Conservation (phyloP, 1,140 invertebrate genomes). For the Drosophila leontia region DNA sequence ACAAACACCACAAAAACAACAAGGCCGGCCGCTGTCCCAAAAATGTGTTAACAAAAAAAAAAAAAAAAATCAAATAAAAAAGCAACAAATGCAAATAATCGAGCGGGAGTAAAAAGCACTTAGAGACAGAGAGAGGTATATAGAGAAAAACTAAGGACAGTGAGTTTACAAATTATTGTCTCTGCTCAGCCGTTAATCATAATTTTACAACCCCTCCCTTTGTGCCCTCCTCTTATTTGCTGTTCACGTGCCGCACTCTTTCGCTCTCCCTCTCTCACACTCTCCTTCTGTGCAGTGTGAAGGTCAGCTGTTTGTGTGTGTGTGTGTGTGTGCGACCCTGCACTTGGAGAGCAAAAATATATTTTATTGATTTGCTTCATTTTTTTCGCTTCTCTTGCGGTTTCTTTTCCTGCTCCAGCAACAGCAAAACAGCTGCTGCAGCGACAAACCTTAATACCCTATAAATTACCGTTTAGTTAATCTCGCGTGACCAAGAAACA, state of each 20-base stretch:
- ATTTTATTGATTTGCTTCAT: constrained; percentile 71
- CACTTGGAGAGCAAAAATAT: constrained; percentile 66
- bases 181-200: constrained; percentile 38
- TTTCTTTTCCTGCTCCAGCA: constrained; percentile 30
- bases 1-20: constrained; percentile 40
- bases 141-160: constrained; percentile 8
- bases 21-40: constrained; percentile 24
- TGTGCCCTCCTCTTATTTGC: background rate
- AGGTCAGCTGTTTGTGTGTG: constrained; percentile 53
- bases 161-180: constrained; percentile 1
- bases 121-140: background rate
- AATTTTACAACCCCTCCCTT: constrained; percentile 36
- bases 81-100: constrained; percentile 26
- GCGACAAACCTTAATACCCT: constrained; percentile 17
- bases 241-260: constrained; percentile 28
- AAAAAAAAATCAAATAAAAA: constrained; percentile 8
- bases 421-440: constrained; percentile 35
- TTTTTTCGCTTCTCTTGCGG: constrained; percentile 17
- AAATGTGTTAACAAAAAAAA: constrained; percentile 19
- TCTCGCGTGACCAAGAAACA: constrained; percentile 24
- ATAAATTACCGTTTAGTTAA: background rate
- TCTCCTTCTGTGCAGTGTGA: constrained; percentile 26
- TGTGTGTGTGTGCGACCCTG: constrained; percentile 59
- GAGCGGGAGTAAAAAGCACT: constrained; percentile 6
- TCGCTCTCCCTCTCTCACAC: background rate